Evolutionary conservation across 2,797 vertebrate species (phyloP).

Genomic region (Macropodus opercularis): DNA sequence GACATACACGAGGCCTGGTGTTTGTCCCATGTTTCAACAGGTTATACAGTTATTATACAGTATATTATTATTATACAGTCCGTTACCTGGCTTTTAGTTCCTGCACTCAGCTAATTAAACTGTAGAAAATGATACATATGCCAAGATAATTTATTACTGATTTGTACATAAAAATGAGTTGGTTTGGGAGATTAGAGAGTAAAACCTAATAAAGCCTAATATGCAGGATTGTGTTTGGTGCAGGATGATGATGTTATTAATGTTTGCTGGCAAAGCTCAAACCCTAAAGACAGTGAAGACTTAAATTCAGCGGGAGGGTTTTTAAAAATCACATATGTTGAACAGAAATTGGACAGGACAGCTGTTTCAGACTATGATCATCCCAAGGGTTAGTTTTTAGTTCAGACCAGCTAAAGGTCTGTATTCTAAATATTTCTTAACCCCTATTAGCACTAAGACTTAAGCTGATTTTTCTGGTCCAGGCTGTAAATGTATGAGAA

Average conservation of each 20-base stretch:
- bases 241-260: conserved; percentile 23
- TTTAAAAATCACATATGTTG: conserved; percentile 10
- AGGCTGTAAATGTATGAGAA: conserved; percentile 4
- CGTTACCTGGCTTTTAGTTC: conserved; percentile 35
- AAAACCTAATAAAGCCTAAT: conserved; percentile 20
- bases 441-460: neutral
- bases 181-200: conserved; percentile 29
- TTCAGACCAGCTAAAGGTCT: conserved; percentile 2
- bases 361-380: conserved; percentile 21
- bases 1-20: conserved; percentile 31
- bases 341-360: conserved; percentile 2
- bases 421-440: conserved; percentile 6
- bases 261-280: conserved; percentile 17
- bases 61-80: no score
- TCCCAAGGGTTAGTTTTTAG: conserved; percentile 14
- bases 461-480: conserved; percentile 7
- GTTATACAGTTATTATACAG: no score
- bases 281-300: conserved; percentile 7
- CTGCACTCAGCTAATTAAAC: conserved; percentile 49
- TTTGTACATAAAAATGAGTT: conserved; percentile 9
- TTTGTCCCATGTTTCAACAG: conserved; percentile 42
- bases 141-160: conserved; percentile 24
- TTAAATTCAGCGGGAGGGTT: conserved; percentile 11
- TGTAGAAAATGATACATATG: conserved; percentile 18
- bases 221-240: conserved; percentile 20